Evolutionary conservation across 2,113 vertebrate species (phyloP).

Genomic region (Ahaetulla prasina): DNA sequence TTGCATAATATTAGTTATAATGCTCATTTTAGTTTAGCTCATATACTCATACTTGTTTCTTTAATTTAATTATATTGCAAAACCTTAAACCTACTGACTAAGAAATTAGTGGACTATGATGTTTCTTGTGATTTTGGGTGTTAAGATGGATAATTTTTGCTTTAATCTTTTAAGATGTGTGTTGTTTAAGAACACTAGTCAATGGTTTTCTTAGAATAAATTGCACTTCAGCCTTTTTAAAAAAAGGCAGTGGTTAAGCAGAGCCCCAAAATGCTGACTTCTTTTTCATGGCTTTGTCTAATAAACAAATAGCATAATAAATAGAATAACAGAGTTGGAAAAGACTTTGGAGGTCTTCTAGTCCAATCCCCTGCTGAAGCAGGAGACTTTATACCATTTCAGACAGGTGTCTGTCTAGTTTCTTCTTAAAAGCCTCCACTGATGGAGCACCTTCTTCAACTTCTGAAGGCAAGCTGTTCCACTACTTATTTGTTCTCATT

Average conservation of each 20-base stretch:
- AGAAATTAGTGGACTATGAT: neutral
- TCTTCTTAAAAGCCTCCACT: neutral
- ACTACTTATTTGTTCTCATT: no score
- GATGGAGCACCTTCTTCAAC: no score
- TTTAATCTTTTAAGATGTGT: neutral
- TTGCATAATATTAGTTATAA: slow-evolving; percentile 54
- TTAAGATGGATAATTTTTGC: fast-evolving
- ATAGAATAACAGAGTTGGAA: neutral
- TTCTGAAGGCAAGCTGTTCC: no score
- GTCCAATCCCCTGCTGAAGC: neutral
- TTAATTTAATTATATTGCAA: slow-evolving; percentile 43
- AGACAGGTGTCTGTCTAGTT: neutral
- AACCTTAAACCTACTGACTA: slow-evolving; percentile 29
- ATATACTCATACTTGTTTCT: slow-evolving; percentile 44
- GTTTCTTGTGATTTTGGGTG: neutral
- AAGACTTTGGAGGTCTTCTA: neutral
- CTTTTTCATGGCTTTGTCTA: neutral
- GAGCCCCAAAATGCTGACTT: neutral
- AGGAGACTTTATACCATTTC: neutral
- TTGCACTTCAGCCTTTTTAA: neutral
- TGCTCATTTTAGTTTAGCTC: slow-evolving; percentile 56
- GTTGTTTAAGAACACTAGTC: neutral
- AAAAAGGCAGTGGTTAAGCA: neutral
- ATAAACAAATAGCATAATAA: neutral
- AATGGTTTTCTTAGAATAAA: neutral